Conservation (phyloP, 2,888 invertebrate species). For the Pterobdella sp. region DNA sequence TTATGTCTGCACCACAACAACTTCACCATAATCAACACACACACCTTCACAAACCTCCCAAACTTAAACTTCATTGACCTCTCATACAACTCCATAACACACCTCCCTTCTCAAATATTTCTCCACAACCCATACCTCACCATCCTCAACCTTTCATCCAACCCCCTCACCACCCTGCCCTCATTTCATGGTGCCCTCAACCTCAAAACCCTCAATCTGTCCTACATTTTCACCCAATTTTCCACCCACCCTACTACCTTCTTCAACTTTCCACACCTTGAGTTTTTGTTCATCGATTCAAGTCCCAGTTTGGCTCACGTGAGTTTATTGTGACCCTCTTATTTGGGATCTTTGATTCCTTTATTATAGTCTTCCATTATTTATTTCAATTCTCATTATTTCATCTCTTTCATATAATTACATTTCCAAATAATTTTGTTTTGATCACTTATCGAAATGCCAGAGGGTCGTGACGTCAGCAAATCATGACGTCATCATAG, state of each 20-base stretch:
- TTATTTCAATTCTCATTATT: background rate
- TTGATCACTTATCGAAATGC: background rate
- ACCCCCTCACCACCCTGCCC: background rate
- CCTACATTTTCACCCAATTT: background rate
- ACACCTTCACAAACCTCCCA: conserved; percentile 76
- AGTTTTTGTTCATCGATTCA: background rate
- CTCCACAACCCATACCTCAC: conserved; percentile 69
- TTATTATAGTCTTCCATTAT: background rate
- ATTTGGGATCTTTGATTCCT: background rate
- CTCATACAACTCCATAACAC: conserved; percentile 69
- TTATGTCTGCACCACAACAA: background rate
- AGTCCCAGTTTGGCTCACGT: background rate
- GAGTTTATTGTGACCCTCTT: background rate
- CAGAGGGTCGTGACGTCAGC: conserved; percentile 15
- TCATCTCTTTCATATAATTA: background rate
- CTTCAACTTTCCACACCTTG: background rate
- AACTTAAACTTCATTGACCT: conserved; percentile 71
- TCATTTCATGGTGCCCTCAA: background rate
- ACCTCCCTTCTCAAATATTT: conserved; percentile 65
- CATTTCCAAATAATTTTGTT: background rate
- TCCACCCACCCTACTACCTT: background rate
- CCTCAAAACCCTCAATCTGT: background rate
- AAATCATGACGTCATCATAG: too few relatives aligned
- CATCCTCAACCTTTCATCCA: conserved; percentile 68
- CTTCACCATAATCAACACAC: conserved; percentile 60